Evolutionary conservation across 2,797 vertebrate genomes (phyloP), one percentile per base, ranked within the genome.

Genomic region (Tachyglossus aculeatus): DNA sequence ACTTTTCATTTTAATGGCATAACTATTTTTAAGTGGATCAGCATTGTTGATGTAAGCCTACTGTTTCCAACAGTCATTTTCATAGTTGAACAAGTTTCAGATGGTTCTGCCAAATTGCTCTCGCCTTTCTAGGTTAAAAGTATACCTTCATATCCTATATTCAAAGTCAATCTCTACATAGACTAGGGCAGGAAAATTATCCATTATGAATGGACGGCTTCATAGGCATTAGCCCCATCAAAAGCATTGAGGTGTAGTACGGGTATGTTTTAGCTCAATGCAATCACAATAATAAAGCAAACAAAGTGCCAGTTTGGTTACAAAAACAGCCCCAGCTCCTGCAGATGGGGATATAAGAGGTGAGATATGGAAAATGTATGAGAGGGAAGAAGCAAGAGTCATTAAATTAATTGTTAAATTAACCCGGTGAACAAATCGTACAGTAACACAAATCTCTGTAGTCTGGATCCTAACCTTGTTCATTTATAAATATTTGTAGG

Each of bases 41-140:
- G 54, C 53, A 16, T 16, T 45, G 5, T 19, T 56, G 21, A 44
- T 40, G 9, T 71, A 47, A 10, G 2, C 22, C 36, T 51, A 36
- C n/a, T 22, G 34, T 53, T 64, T n/a, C n/a, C n/a, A n/a, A n/a
- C n/a, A n/a, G n/a, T n/a, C n/a, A n/a, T 39, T 15, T 41, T 66
- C 32, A 11, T 41, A 48, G 41, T 34, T 7, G 68, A 53, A 63
- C 4, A 34, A 5, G 11, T n/a, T n/a, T 39, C 24, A 41, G 9
- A 41, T 69, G 9, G 67, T 66, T 71, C 69, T 71, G 9, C 31
- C 22, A 58, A 36, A 61, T 74, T 71, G 47, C 57, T 21, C 13
- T 37, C 58, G 21, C 5, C 39, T 54, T 74, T 65, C 24, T 40
- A 58, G 56, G 71, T 64, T 9, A 37, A 45, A 62, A 64, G 62